Evolutionary conservation across 1,140 invertebrate genomes (phyloP).

Genomic region (Eupristina koningsbergeri): DNA sequence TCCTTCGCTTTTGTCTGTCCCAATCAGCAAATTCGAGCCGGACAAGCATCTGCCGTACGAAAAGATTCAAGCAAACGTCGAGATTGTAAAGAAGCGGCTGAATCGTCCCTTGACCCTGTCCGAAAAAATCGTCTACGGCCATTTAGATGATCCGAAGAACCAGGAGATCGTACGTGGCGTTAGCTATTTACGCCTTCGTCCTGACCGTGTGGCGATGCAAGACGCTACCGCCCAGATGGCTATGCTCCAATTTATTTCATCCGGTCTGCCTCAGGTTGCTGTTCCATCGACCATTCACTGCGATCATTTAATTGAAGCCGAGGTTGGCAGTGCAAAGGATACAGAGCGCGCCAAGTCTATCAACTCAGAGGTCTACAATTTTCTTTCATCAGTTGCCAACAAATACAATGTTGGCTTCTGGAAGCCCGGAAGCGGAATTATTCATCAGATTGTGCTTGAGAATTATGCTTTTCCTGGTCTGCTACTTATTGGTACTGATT

Average conservation of each 20-base stretch:
- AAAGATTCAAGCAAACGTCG: too few relatives aligned
- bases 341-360: conserved; percentile 92
- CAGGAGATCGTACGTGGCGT: conserved; percentile 91
- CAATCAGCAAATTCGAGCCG: too few relatives aligned
- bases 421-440: conserved; percentile 99
- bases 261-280: conserved; percentile 87
- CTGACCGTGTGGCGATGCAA: conserved; percentile 99
- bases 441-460: conserved; percentile 99
- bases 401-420: conserved; percentile 99
- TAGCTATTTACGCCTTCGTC: conserved; percentile 93
- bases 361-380: conserved; percentile 98
- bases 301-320: conserved; percentile 99
- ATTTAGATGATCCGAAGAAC: conserved; percentile 92
- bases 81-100: too few relatives aligned
- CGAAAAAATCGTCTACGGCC: conserved; percentile 98
- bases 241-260: conserved; percentile 98
- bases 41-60: too few relatives aligned
- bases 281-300: conserved; percentile 99
- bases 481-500: conserved; percentile 98
- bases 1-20: too few relatives aligned
- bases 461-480: conserved; percentile 99
- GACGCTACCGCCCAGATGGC: conserved; percentile 99
- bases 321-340: conserved; percentile 92
- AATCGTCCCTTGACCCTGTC: conserved; percentile 95
- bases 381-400: conserved; percentile 92